A percentile compares a stretch with the other conserved stretches of the same genome.
Evolutionary conservation across 1,140 invertebrate species (phyloP).

Genomic region (Drosophila repletoides): DNA sequence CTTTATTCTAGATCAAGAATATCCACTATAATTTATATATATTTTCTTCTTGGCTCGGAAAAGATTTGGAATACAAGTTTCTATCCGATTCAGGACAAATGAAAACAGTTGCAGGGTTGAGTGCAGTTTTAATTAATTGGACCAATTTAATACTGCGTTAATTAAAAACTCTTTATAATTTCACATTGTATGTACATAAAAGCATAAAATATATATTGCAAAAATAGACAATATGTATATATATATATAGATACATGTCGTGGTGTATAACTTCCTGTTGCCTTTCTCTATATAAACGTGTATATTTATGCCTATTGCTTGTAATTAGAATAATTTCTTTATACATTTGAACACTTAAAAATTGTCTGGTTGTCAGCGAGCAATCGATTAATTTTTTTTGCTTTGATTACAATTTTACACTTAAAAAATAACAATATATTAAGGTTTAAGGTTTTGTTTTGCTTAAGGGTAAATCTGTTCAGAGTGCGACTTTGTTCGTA

Average conservation of each 20-base stretch:
- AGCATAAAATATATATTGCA: constrained; percentile 77
- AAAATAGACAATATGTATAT: constrained; percentile 64
- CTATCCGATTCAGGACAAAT: neutral
- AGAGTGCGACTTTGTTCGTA: constrained; percentile 65
- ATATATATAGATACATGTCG: constrained; percentile 47
- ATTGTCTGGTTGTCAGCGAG: constrained; percentile 42
- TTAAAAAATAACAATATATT: constrained; percentile 48
- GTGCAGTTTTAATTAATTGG: constrained; percentile 58
- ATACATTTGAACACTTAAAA: constrained; percentile 75
- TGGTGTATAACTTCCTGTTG: constrained; percentile 46
- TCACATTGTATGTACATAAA: constrained; percentile 56
- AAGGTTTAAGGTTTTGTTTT: constrained; percentile 45
- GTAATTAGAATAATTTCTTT: constrained; percentile 67
- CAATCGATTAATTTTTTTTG: constrained; percentile 29
- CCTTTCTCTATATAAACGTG: constrained; percentile 5
- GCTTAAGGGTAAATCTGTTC: constrained; percentile 50
- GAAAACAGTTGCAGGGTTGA: neutral
- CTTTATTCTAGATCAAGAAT: too few species aligned
- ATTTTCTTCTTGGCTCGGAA: too few species aligned
- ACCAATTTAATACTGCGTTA: constrained; percentile 69
- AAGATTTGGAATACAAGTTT: too few species aligned
- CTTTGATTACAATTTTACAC: constrained; percentile 38
- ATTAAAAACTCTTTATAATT: constrained; percentile 49
- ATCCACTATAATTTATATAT: too few species aligned
- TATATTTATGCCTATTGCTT: constrained; percentile 54